These are phyloP conservation scores for Halcyon badia DNA, from an alignment of 2,797 vertebrate species.

Conservation along the genomic window DNA sequence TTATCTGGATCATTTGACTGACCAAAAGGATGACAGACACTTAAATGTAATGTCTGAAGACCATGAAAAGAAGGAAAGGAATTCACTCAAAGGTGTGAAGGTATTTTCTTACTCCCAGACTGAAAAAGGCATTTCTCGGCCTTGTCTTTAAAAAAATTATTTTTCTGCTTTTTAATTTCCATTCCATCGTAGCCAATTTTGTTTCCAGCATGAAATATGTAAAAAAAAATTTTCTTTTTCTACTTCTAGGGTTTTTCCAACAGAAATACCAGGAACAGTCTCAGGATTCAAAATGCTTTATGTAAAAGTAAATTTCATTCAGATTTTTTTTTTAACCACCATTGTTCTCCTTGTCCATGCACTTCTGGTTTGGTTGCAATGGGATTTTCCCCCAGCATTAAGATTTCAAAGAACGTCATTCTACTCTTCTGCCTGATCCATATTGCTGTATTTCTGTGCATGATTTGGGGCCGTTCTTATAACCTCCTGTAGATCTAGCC, in stretches of 20 bases:
- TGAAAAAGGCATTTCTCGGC: not conserved
- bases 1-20: not conserved
- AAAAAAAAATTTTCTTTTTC: not conserved
- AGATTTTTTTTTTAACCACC: not conserved
- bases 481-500: not conserved
- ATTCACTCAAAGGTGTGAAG: not conserved
- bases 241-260: not conserved
- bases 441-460: accelerated
- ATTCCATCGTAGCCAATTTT: not conserved
- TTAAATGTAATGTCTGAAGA: not conserved
- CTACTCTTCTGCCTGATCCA: not conserved
- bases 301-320: not conserved
- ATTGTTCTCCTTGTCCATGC: not conserved
- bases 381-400: not conserved
- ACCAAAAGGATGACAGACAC: not conserved
- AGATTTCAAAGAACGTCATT: not conserved
- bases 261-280: not conserved
- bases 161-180: not conserved
- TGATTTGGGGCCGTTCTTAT: not conserved
- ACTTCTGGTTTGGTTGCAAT: not conserved
- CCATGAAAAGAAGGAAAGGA: not conserved
- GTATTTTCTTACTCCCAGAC: not conserved
- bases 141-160: not conserved
- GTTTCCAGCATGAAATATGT: not conserved
- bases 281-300: not conserved